These are phyloP conservation scores for Delia radicum DNA, from an alignment of 1,140 invertebrate species.

Conservation along the genomic window DNA sequence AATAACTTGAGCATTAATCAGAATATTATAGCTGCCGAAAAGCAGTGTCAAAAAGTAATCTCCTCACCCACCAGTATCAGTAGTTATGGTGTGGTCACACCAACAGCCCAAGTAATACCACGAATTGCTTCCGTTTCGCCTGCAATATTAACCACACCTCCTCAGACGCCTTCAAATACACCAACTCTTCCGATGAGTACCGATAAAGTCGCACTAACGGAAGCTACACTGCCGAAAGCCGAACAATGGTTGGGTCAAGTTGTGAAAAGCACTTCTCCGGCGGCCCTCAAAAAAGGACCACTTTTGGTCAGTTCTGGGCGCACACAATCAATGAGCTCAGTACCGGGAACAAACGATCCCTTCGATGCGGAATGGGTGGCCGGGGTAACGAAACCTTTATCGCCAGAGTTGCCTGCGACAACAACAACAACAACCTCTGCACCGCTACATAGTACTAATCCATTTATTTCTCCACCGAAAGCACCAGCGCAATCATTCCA, in stretches of 20 bases:
- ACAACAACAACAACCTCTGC: slow-evolving; percentile 34
- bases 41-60: slow-evolving; percentile 40
- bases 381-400: slow-evolving; percentile 48
- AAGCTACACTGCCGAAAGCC: slow-evolving; percentile 64
- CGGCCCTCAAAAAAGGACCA: slow-evolving; percentile 58
- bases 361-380: slow-evolving; percentile 86
- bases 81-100: slow-evolving; percentile 26
- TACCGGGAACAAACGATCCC: slow-evolving; percentile 63
- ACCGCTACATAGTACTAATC: slow-evolving; percentile 58
- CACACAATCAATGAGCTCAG: slow-evolving; percentile 62
- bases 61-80: slow-evolving; percentile 32
- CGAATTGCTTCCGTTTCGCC: slow-evolving; percentile 31
- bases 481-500: slow-evolving; percentile 64
- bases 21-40: slow-evolving; percentile 56
- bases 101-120: slow-evolving; percentile 38
- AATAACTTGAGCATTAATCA: slow-evolving; percentile 61
- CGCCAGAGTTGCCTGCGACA: slow-evolving; percentile 43
- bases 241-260: slow-evolving; percentile 78
- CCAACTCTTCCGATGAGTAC: slow-evolving; percentile 45
- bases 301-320: slow-evolving; percentile 63
- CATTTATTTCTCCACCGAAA: slow-evolving; percentile 59
- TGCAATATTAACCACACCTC: not conserved
- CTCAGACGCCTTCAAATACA: slow-evolving; percentile 28
- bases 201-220: slow-evolving; percentile 55
- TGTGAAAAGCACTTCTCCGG: slow-evolving; percentile 61